Evolutionary conservation across 2,797 vertebrate genomes (phyloP), one percentile per base, ranked within the genome.

Genomic region (Amblyopsis hoosieri): DNA sequence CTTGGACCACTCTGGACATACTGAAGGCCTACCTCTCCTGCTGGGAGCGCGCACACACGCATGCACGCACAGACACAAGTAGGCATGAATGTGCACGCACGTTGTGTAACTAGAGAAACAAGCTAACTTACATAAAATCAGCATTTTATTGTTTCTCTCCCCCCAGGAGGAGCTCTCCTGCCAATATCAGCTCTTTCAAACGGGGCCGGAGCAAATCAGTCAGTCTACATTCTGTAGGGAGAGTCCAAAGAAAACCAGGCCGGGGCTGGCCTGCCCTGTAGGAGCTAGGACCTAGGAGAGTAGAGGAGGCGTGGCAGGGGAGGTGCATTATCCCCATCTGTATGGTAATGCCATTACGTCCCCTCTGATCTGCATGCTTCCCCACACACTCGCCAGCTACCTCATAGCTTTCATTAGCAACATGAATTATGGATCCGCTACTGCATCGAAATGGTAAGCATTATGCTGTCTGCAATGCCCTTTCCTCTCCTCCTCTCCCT

Each of bases 351-450:
- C 67, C 59, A 81, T 86, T 86, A 79, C 80, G 71, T 85, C 74
- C 76, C 79, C 79, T 80, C 81, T 75, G 82, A 89, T 85, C 81
- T 84, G 68, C 79, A 72, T 64, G 64, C 74, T 75, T 42, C 74
- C 72, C 75, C 78, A 79, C 72, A 71, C 76, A 62, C 78, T 87
- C 74, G 64, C 72, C 76, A 73, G 80, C 76, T 73, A 78, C 75
- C 78, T 84, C 79, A 84, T 69, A 78, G 82, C 84, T 87, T 89
- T 89, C 87, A 89, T 89, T 90, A 88, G 76, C 79, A 84, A 67
- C 81, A 90, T 90, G 89, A 91, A 88, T 89, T 87, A 91, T 91
- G 88, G 87, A 91, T 87, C 81, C 75, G 74, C 84, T 75, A 64
- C 73, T 19, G 75, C 85, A 90, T 90, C 83, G 85, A 89, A 87